Evolutionary conservation across 2,797 vertebrate species (phyloP).

Genomic region (Otolemur crassicaudatus): DNA sequence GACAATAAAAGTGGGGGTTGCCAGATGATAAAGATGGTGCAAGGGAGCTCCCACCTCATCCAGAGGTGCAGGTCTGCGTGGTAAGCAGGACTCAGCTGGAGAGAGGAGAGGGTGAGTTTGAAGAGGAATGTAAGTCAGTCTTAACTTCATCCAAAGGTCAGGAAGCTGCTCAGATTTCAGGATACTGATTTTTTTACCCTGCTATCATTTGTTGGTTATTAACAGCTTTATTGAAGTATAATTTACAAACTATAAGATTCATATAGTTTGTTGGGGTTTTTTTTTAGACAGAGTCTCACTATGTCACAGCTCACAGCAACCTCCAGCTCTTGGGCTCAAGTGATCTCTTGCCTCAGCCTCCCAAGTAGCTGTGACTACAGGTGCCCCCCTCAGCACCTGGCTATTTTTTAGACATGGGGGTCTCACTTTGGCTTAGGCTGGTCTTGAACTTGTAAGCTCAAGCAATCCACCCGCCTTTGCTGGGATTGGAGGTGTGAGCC

Average conservation of each 20-base stretch:
- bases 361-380: too few species aligned
- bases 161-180: not conserved
- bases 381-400: too few species aligned
- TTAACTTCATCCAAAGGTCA: not conserved
- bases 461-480: too few species aligned
- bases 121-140: not conserved
- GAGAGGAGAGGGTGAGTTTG: not conserved
- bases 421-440: too few species aligned
- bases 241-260: not conserved
- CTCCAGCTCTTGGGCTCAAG: too few species aligned
- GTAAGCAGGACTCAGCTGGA: not conserved
- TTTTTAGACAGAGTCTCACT: too few species aligned
- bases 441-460: too few species aligned
- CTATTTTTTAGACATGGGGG: too few species aligned
- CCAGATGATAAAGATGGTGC: not conserved
- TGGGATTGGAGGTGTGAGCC: too few species aligned
- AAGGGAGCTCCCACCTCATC: not conserved
- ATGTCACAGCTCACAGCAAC: too few species aligned
- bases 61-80: not conserved
- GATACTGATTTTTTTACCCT: not conserved
- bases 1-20: not conserved
- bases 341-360: too few species aligned
- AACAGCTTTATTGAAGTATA: slow-evolving; percentile 43
- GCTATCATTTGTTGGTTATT: slow-evolving; percentile 9
- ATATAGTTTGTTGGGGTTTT: not conserved